Conservation (phyloP, 2,888 invertebrate genomes). For the Boloria selene region DNA sequence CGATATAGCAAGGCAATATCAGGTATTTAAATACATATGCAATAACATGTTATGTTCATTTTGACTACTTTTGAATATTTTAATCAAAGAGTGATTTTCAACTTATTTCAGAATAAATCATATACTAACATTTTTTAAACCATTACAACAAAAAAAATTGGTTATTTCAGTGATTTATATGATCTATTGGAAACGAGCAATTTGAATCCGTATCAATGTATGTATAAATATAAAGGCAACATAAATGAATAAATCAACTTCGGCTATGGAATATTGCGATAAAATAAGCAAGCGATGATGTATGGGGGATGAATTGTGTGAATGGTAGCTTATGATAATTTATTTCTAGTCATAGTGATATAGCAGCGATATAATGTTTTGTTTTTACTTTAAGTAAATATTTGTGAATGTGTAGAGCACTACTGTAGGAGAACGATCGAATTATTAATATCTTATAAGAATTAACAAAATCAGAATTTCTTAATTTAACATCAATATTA, state of each 20-base stretch:
- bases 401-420: conserved; percentile 1
- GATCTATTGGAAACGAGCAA: no score
- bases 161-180: no score
- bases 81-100: no score
- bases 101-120: no score
- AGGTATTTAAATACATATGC: no score
- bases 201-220: not conserved
- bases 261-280: conserved; percentile 11
- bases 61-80: no score
- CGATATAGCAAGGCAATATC: no score
- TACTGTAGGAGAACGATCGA: not conserved
- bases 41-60: no score
- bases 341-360: conserved; percentile 4
- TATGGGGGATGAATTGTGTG: conserved; percentile 26
- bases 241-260: conserved; percentile 16
- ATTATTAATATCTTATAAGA: not conserved
- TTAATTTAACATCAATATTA: no score
- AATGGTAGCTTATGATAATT: conserved; percentile 19
- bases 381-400: not conserved
- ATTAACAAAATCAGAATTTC: no score
- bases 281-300: conserved; percentile 28
- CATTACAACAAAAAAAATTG: no score
- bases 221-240: not conserved
- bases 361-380: not conserved
- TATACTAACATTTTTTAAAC: no score